These are phyloP conservation scores for Stenopsyche tienmushanensis DNA, from an alignment of 1,140 invertebrate species.

Conservation along the genomic window DNA sequence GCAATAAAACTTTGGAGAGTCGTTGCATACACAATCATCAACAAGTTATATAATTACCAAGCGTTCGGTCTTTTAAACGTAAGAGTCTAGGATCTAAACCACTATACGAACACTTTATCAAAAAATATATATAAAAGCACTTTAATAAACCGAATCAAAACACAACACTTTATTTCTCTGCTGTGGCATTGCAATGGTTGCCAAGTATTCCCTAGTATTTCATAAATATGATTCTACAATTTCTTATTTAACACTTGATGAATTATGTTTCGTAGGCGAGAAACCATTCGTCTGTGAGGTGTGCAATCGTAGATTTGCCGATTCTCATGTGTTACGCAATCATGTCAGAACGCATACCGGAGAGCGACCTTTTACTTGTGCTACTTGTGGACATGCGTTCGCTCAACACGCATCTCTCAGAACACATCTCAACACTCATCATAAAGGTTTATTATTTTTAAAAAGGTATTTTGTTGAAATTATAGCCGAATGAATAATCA, in stretches of 20 bases:
- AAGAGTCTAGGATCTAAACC: too few species aligned
- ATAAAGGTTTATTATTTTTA: conserved; percentile 27
- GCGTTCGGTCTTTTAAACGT: too few species aligned
- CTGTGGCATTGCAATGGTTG: background rate
- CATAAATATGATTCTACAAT: background rate
- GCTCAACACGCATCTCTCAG: conserved; percentile 61
- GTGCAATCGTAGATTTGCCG: conserved; percentile 27
- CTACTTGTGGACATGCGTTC: conserved; percentile 55
- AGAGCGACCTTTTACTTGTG: conserved; percentile 56
- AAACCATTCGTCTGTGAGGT: conserved; percentile 25
- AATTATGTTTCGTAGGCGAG: conserved; percentile 19
- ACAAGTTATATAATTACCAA: too few species aligned
- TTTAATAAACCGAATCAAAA: too few species aligned
- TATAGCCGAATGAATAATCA: background rate
- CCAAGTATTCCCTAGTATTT: too few species aligned
- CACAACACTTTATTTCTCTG: too few species aligned
- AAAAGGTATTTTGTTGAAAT: background rate
- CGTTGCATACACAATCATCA: too few species aligned
- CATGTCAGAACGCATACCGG: conserved; percentile 45
- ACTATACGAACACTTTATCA: too few species aligned
- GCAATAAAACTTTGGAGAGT: too few species aligned
- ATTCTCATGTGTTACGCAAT: conserved; percentile 31
- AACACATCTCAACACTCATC: conserved; percentile 55
- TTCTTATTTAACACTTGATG: background rate
- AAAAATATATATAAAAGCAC: too few species aligned